Conservation (phyloP, 2,797 vertebrate genomes). For the Myotis daubentonii region DNA sequence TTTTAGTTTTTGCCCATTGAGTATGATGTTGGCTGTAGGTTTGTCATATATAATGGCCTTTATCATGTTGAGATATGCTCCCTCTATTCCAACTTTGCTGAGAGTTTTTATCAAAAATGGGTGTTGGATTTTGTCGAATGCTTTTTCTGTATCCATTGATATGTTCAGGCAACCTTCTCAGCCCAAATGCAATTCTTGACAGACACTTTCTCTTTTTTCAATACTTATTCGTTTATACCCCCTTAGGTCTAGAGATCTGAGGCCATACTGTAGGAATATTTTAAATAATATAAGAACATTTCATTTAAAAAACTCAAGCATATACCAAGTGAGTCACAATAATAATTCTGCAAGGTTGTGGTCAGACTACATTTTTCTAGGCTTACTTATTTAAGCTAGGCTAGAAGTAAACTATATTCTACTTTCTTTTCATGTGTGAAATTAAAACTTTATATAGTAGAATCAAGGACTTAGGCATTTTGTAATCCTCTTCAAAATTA, state of each 20-base stretch:
- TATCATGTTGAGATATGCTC: too few relatives aligned
- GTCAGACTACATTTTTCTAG: conserved; percentile 42
- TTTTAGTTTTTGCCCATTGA: too few relatives aligned
- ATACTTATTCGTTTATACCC: conserved; percentile 15
- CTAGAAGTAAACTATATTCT: conserved; percentile 31
- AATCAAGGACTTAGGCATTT: background rate
- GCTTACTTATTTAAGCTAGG: conserved; percentile 52
- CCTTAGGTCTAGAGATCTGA: conserved; percentile 41
- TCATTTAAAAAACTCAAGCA: conserved; percentile 45
- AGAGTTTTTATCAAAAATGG: too few relatives aligned
- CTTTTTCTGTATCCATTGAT: too few relatives aligned
- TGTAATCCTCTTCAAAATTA: conserved; percentile 56
- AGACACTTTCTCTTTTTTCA: conserved; percentile 34
- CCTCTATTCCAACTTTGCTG: too few relatives aligned
- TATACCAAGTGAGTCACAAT: conserved; percentile 13
- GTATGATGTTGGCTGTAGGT: too few relatives aligned
- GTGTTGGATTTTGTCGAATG: too few relatives aligned
- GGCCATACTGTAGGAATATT: background rate
- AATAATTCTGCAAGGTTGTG: conserved; percentile 12
- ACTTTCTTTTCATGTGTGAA: conserved; percentile 17
- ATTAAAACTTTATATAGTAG: conserved; percentile 31
- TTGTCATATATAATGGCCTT: too few relatives aligned
- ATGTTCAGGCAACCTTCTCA: background rate
- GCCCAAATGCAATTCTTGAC: conserved; percentile 4
- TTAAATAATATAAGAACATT: conserved; percentile 10